Percentiles rank a stretch among this genome's conserved stretches.
Conservation (phyloP, 2,888 invertebrate species). For the Orthonevra nobilis region DNA sequence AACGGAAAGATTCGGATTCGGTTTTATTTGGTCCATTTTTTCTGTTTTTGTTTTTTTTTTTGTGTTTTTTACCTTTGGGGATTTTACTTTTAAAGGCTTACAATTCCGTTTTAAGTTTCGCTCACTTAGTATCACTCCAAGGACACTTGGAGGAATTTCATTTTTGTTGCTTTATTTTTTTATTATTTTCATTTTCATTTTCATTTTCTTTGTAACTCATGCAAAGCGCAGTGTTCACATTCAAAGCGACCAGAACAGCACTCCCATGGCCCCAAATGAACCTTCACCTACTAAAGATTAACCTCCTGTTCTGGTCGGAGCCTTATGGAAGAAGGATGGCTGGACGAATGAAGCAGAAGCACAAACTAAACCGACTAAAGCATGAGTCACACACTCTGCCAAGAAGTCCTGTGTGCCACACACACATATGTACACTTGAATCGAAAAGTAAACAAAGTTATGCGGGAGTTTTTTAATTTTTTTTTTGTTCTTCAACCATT, state of each 20-base stretch:
- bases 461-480: constrained; percentile 15
- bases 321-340: no score
- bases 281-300: constrained; percentile 62
- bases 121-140: constrained; percentile 55
- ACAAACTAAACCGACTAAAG: neutral
- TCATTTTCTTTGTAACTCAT: constrained; percentile 38
- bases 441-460: constrained; percentile 44
- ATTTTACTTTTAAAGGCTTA: constrained; percentile 64
- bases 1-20: no score
- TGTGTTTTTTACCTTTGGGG: constrained; percentile 40
- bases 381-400: constrained; percentile 15
- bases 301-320: neutral
- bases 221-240: constrained; percentile 39
- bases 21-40: constrained; percentile 28
- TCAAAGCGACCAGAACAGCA: neutral
- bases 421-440: constrained; percentile 31
- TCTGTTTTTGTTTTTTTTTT: constrained; percentile 13
- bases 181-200: neutral
- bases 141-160: constrained; percentile 35
- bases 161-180: no score
- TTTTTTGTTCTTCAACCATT: no score
- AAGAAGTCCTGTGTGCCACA: constrained; percentile 3
- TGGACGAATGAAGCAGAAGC: no score
- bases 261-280: constrained; percentile 42
- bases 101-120: constrained; percentile 44